Evolutionary conservation across 2,888 invertebrate species (phyloP), one percentile per base, ranked within the genome.

Genomic region (Balanococcus diminutus): DNA sequence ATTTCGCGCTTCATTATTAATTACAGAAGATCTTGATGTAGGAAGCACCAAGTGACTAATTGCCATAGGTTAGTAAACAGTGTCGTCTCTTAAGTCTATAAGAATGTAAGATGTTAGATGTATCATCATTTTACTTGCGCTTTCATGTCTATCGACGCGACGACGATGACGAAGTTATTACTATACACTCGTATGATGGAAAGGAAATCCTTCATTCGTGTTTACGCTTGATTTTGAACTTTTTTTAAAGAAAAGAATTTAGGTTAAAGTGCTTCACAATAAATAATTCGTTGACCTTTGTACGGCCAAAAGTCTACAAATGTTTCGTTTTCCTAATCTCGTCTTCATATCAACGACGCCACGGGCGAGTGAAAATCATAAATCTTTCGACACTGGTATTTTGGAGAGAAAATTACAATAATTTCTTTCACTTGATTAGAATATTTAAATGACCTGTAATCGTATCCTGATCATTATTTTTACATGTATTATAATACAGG

Each of bases 221-320:
- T 51, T 51, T 51, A 51, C 51, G 51, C 19, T 51, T 19, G n/a
- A 51, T 51, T 51, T 51, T 51, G 51, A 51, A 19, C 51, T 51
- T 51, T 51, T 51, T 51, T 19, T 51, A 4, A 3, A 51, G 51
- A 51, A 67, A 67, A 31, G 67, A 67, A 67, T 67, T 67, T 67
- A 67, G 67, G 67, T 67, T 31, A 67, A 67, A 28, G 28, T 28
- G 25, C 28, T 67, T 31, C 67, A 31, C 67, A 31, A 67, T 67
- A 67, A 67, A 67, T 67, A 67, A 67, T 67, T 31, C 67, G 67
- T 67, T 67, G 67, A 67, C 67, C 67, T 67, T 67, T 67, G 28
- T 11, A 19, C 67, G 67, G n/a, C n/a, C n/a, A 51, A 51, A 31
- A 28, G 67, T 67, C 67, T 28, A 67, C 31, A 11, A 31, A 67